Percentiles rank a stretch among this genome's conserved stretches.
Conservation (phyloP, 2,113 vertebrate genomes). For the Phalacrocorax carbo region DNA sequence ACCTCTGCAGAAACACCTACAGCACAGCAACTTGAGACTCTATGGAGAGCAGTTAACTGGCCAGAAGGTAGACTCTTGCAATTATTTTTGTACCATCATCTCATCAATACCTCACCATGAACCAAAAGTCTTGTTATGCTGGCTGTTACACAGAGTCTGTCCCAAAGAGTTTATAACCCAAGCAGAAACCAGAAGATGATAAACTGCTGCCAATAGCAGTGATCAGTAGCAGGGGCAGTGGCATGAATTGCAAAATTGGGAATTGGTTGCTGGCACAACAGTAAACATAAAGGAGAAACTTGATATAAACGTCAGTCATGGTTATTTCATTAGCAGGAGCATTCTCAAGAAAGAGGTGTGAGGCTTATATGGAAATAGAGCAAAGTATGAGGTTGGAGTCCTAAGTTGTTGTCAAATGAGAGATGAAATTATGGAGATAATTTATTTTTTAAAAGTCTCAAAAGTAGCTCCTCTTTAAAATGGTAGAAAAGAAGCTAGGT, state of each 20-base stretch:
- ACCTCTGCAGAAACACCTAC: slow-evolving; percentile 76
- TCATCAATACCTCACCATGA: background rate
- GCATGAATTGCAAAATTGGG: background rate
- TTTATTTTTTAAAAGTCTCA: background rate
- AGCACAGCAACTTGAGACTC: slow-evolving; percentile 83
- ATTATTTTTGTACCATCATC: accelerated
- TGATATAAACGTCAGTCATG: background rate
- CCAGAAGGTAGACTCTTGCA: slow-evolving; percentile 80
- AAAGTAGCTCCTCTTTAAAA: background rate
- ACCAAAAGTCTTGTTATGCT: background rate
- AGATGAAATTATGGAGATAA: background rate
- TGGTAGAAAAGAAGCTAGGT: background rate
- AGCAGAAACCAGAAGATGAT: background rate
- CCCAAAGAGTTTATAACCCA: background rate
- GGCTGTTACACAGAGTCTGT: background rate
- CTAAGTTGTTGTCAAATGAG: background rate
- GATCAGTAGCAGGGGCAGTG: background rate
- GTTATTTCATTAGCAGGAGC: background rate
- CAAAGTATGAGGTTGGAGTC: background rate
- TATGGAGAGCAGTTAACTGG: slow-evolving; percentile 93
- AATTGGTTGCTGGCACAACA: background rate
- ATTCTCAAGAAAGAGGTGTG: background rate
- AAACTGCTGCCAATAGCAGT: background rate
- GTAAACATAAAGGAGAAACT: background rate
- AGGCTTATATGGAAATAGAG: background rate